A percentile compares a stretch with the other conserved stretches of the same genome.
Evolutionary conservation across 2,113 vertebrate species (phyloP).

Genomic region (Limanda limanda): DNA sequence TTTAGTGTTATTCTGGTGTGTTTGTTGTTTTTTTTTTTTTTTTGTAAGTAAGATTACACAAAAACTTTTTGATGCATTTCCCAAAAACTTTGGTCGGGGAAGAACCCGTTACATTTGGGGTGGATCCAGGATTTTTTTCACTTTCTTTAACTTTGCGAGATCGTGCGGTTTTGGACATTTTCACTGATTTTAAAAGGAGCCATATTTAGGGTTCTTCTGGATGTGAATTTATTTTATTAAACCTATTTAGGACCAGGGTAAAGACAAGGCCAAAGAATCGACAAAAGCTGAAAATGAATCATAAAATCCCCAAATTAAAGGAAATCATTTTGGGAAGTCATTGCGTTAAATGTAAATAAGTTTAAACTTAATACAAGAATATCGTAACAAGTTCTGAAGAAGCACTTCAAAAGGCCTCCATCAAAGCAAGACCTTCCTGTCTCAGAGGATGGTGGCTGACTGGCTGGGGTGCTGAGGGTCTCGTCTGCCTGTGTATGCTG

Average conservation of each 20-base stretch:
- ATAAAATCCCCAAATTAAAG: neutral
- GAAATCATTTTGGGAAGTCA: neutral
- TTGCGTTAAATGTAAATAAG: neutral
- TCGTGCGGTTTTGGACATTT: too few relatives aligned
- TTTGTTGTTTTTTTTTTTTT: too few relatives aligned
- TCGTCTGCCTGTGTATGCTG: slow-evolving; percentile 64
- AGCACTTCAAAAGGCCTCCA: neutral
- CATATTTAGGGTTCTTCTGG: neutral
- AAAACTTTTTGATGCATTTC: neutral
- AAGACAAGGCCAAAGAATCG: neutral
- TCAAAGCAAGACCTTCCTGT: slow-evolving; percentile 13
- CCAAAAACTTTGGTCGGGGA: too few relatives aligned
- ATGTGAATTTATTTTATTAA: slow-evolving; percentile 14
- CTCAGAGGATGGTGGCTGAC: slow-evolving; percentile 40
- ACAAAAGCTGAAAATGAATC: neutral
- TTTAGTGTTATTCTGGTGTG: too few relatives aligned
- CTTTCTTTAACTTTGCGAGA: too few relatives aligned
- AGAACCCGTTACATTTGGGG: too few relatives aligned
- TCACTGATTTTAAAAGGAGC: too few relatives aligned
- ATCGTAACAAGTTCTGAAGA: too few relatives aligned
- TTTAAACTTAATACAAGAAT: neutral
- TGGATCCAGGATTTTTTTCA: too few relatives aligned
- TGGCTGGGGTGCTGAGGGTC: slow-evolving; percentile 36
- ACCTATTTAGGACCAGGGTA: neutral
- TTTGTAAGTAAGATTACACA: too few relatives aligned